Percentiles rank a stretch among this genome's conserved stretches.
Evolutionary conservation across 1,140 invertebrate genomes (phyloP).

Genomic region (Polypedilum pembai): DNA sequence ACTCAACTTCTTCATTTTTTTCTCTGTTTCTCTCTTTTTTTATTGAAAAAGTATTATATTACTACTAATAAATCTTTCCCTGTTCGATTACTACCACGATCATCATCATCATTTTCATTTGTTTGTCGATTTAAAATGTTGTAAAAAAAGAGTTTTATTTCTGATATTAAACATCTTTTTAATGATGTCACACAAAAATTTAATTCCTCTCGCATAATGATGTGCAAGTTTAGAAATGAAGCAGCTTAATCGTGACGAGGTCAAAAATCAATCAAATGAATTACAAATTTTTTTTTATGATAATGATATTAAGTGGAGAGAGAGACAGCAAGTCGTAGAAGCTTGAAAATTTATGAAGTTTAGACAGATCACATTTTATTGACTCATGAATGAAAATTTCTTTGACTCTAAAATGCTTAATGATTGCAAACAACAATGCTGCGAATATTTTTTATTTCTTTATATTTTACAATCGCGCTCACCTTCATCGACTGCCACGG

Average conservation of each 20-base stretch:
- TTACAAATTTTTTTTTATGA: background rate
- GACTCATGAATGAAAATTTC: background rate
- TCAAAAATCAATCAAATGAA: conserved; percentile 1
- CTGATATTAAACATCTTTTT: background rate
- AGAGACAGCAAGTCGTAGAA: background rate
- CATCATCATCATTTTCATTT: background rate
- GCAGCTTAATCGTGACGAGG: background rate
- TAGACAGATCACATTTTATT: background rate
- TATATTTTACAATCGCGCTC: too few species aligned
- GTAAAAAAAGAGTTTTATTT: background rate
- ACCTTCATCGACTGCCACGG: too few species aligned
- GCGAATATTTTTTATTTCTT: too few species aligned
- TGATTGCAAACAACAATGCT: too few species aligned
- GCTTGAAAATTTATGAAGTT: background rate
- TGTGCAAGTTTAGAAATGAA: background rate
- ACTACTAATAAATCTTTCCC: background rate
- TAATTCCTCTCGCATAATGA: too few species aligned
- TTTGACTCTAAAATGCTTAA: too few species aligned
- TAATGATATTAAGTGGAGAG: background rate
- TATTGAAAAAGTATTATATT: background rate
- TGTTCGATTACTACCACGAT: background rate
- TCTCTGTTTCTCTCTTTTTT: too few species aligned
- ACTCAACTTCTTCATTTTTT: too few species aligned
- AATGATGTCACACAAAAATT: background rate
- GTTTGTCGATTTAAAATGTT: background rate